Evolutionary conservation across 2,888 invertebrate species (phyloP), one percentile per base, ranked within the genome.

Genomic region (Chaitophorus viminalis): DNA sequence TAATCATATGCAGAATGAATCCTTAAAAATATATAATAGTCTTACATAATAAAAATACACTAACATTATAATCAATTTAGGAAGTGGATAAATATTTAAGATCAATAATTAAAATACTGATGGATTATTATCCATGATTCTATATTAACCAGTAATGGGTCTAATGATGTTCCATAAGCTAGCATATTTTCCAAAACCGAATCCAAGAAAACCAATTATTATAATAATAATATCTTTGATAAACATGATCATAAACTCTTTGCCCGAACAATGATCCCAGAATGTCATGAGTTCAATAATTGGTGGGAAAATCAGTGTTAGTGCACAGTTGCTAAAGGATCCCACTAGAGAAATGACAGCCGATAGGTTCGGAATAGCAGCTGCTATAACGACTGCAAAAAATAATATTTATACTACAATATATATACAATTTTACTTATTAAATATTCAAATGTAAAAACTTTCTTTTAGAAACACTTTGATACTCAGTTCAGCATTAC

Each of bases 311-410:
- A 97, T 95, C 8, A 98, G 93, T 0, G 97, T 97, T 89, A 97
- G 92, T 0, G 96, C 95, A 0, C 96, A 96, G 91, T 96, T 96
- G 91, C 96, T 96, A 89, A 97, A 95, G 8, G 97, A 97, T 5
- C 97, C 97, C 14, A 98, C 97, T 76, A 97, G 92, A 0, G 97
- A 96, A 89, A 97, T 98, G 82, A 97, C 96, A 18, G 96, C 94
- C 81, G 96, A 96, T 90, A 97, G 92, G 91, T 97, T 96, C 4
- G 97, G 97, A 91, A 97, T 96, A 70, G 95, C 93, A 25, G 95
- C 95, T 11, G 97, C 97, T 89, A 97, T 92, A 36, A 94, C 92
- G 92, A 97, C 95, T 95, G 92, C 82, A 92, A 91, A 76, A 88
- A 60, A 88, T 1, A 74, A 68, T 25, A 85, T 54, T 54, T 52